phyloP scores from a whole-genome alignment of 2,113 vertebrate species.

The Ptyas mucosa region DNA sequence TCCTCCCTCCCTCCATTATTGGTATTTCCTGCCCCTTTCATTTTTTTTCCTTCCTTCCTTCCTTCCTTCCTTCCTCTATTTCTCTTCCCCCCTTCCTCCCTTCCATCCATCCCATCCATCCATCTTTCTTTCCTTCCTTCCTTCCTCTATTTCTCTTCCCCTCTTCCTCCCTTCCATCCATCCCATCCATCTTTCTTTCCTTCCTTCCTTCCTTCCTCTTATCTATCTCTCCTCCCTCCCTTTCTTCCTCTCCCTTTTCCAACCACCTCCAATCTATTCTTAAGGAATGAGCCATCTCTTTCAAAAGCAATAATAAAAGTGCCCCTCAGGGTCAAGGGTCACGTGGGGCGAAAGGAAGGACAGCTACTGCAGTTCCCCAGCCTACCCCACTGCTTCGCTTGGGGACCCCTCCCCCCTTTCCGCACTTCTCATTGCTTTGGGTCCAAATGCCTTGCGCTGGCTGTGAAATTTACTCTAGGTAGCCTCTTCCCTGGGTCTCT shows the following conservation, averaged over 20 bases:
- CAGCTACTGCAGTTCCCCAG: background rate
- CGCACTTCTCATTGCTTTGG: slow-evolving; percentile 2
- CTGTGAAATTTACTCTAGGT: background rate
- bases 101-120: no score
- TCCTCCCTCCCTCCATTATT: no score
- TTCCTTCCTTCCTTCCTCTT: background rate
- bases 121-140: no score
- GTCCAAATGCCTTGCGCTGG: background rate
- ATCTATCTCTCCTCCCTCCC: background rate
- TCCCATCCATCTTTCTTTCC: no score
- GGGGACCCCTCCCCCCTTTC: background rate
- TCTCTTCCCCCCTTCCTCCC: rapidly evolving
- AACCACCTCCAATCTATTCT: background rate
- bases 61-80: no score
- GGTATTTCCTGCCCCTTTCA: no score
- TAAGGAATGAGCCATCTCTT: slow-evolving; percentile 21
- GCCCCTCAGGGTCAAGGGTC: background rate
- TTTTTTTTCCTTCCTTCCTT: background rate
- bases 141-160: no score
- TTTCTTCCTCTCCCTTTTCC: background rate
- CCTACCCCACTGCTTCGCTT: background rate
- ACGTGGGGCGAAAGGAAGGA: background rate
- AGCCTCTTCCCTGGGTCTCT: background rate
- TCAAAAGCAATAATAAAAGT: slow-evolving; percentile 21
- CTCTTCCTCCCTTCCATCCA: background rate